Percentiles rank a stretch among this genome's conserved stretches.
phyloP scores from a whole-genome alignment of 2,113 vertebrate species.

The Oenanthe melanoleuca region DNA sequence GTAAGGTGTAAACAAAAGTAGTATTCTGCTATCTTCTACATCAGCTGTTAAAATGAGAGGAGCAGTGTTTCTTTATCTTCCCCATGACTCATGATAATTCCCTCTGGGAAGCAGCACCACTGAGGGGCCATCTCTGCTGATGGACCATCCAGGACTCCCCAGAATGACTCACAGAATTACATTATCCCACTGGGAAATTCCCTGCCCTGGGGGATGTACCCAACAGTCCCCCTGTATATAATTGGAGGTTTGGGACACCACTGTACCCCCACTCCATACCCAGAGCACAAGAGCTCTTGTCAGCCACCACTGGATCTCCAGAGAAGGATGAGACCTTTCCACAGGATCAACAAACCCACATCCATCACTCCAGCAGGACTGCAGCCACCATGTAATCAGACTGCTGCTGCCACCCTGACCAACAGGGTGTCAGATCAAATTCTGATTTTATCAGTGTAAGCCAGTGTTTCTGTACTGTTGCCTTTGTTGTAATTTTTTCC shows the following conservation, averaged over 20 bases:
- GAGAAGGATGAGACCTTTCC: neutral
- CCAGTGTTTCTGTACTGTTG: neutral
- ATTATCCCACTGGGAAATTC: neutral
- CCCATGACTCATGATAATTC: neutral
- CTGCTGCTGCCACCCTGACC: neutral
- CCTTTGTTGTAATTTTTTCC: neutral
- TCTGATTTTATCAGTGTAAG: neutral
- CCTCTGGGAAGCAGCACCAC: neutral
- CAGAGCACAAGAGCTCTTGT: neutral
- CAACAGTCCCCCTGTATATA: neutral
- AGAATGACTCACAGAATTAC: neutral
- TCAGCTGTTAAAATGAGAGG: neutral
- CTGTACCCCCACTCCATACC: rapidly evolving
- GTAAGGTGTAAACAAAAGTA: neutral
- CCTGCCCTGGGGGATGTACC: neutral
- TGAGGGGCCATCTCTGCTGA: neutral
- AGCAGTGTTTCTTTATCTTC: neutral
- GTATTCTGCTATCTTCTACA: too few relatives aligned
- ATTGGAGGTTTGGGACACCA: neutral
- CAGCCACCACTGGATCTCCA: neutral
- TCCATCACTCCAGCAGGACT: neutral
- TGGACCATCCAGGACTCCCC: neutral
- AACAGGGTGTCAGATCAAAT: neutral
- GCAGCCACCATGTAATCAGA: neutral
- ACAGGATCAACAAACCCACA: neutral